Evolutionary conservation across 92 coral and sea anemone genomes (phyloP).

Genomic region (Epizoanthus illoricatus): DNA sequence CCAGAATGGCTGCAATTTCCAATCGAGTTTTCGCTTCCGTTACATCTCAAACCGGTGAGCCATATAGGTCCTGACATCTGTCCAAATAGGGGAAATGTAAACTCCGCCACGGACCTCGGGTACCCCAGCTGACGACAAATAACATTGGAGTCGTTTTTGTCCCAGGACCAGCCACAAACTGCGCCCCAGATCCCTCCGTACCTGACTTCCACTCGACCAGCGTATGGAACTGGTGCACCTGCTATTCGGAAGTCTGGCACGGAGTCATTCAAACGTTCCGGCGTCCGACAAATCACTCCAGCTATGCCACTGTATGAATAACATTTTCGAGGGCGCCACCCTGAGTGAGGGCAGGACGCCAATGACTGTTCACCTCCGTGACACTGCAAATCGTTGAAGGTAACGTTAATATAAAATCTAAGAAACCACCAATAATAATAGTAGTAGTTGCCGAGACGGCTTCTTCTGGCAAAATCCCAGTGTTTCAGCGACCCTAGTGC

Average conservation of each 20-base stretch:
- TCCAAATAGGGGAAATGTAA: not conserved
- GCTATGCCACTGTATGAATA: not conserved
- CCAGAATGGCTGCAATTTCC: not conserved
- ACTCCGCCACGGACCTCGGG: not conserved
- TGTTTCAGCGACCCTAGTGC: not conserved
- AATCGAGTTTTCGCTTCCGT: slow-evolving; percentile 5
- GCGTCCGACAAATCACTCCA: slow-evolving; percentile 28
- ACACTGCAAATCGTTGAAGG: not conserved
- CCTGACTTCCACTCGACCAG: slow-evolving; percentile 50
- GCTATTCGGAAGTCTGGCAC: not conserved
- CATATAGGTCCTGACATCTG: not conserved
- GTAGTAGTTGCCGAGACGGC: not conserved
- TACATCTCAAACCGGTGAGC: not conserved
- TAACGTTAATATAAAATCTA: too few species aligned
- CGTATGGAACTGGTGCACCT: not conserved
- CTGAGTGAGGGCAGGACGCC: not conserved
- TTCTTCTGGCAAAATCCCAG: not conserved
- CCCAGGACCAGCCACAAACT: slow-evolving; percentile 30
- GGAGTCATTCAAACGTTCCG: not conserved
- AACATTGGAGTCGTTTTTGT: slow-evolving; percentile 43
- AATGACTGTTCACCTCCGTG: slow-evolving; percentile 8
- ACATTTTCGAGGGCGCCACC: not conserved
- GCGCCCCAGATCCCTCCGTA: slow-evolving; percentile 65
- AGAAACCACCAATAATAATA: not conserved
- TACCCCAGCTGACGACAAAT: slow-evolving; percentile 57